These are phyloP conservation scores for Cetoscarus ocellatus DNA, from an alignment of 2,797 vertebrate genomes.

Conservation along the genomic window DNA sequence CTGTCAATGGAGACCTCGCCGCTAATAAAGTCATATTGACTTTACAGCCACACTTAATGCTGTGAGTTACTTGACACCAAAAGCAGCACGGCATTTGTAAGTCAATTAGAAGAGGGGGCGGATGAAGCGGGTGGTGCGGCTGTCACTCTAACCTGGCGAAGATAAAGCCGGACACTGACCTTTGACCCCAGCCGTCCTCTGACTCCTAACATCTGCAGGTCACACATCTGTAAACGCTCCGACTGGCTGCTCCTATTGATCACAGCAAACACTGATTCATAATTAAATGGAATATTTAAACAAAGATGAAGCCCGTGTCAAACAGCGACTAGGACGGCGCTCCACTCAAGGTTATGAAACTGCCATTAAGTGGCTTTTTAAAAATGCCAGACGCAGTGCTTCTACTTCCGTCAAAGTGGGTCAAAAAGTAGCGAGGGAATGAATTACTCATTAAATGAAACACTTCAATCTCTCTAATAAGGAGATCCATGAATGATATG, in stretches of 20 bases:
- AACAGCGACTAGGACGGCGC: conserved; percentile 9
- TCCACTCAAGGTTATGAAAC: conserved; percentile 59
- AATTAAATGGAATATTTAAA: conserved; percentile 59
- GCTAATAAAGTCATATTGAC: conserved; percentile 82
- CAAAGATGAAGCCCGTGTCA: conserved; percentile 45
- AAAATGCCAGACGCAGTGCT: conserved; percentile 29
- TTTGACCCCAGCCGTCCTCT: conserved; percentile 52
- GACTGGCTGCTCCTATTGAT: conserved; percentile 51
- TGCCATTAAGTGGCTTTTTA: conserved; percentile 50
- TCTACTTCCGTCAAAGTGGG: conserved; percentile 71
- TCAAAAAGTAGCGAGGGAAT: conserved; percentile 74
- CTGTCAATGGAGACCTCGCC: conserved; percentile 68
- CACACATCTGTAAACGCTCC: conserved; percentile 33
- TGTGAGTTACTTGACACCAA: conserved; percentile 67
- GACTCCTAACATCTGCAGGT: conserved; percentile 62
- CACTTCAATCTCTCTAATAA: conserved; percentile 78
- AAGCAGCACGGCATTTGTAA: conserved; percentile 69
- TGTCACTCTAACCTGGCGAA: conserved; percentile 63
- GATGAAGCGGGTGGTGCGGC: conserved; percentile 41
- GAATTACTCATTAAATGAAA: conserved; percentile 80
- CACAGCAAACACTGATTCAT: conserved; percentile 41
- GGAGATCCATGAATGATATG: conserved; percentile 72
- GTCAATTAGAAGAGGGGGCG: conserved; percentile 73
- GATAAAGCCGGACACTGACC: conserved; percentile 69
- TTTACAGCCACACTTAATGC: conserved; percentile 68